Conservation (phyloP, 1,140 invertebrate species). For the Polyergus mexicanus region DNA sequence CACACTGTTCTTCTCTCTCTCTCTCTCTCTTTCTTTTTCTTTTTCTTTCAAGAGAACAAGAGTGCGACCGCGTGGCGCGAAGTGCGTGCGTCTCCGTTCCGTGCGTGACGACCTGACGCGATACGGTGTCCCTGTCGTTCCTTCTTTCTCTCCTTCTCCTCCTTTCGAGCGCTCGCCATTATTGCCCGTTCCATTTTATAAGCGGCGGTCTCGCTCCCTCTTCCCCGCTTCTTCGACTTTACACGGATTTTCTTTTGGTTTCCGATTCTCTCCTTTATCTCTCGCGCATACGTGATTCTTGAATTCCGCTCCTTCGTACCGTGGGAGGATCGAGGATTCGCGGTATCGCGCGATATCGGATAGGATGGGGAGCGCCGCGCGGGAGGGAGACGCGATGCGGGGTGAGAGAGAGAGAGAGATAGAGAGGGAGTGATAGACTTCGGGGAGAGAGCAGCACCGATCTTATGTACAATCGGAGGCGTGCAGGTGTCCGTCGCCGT, state of each 20-base stretch:
- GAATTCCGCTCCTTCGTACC: conserved; percentile 20
- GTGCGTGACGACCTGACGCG: conserved; percentile 7
- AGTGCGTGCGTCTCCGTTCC: conserved; percentile 20
- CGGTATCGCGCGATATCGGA: conserved; percentile 32
- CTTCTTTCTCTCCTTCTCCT: conserved; percentile 15
- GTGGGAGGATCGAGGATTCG: conserved; percentile 45
- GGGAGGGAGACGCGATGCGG: conserved; percentile 19
- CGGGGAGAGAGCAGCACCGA: conserved; percentile 63
- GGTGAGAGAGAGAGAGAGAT: background rate
- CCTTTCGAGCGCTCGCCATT: conserved; percentile 23
- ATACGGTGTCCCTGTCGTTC: background rate
- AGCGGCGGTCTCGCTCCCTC: background rate
- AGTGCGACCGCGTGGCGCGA: conserved; percentile 35
- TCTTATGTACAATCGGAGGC: conserved; percentile 80
- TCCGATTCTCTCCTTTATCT: conserved; percentile 36
- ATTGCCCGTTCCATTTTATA: conserved; percentile 51
- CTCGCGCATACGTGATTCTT: conserved; percentile 32
- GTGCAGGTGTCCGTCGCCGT: conserved; percentile 82
- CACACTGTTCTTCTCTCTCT: background rate
- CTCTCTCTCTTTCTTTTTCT: background rate
- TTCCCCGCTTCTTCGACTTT: conserved; percentile 3
- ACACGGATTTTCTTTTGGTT: conserved; percentile 56
- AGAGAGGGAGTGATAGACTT: conserved; percentile 21
- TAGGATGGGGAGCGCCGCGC: background rate
- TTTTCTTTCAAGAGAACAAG: conserved; percentile 7